Base-by-base conservation (phyloP, 2,113 vertebrate genomes). In the Galbula dea region DNA sequence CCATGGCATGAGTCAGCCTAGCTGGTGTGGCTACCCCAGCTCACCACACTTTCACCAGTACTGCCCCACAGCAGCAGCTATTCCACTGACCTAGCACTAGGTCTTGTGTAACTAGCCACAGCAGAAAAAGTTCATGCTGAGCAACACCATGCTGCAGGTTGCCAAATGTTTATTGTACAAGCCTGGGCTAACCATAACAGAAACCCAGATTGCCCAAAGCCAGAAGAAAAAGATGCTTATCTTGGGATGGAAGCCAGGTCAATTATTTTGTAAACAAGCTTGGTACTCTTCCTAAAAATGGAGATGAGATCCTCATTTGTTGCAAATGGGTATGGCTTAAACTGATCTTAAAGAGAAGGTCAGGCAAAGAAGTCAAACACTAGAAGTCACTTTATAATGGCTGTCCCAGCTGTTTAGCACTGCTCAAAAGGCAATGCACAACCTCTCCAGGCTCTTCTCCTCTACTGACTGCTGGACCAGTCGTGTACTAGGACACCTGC, bases 101-200 rank as follows among this genome's bases (percentile, higher is more conserved):
- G 19, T 80, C 87, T 95, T 95, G 91, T 87, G 87, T 71, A 94
- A 95, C 75, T 57, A 86, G 75, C 67, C 20, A 0, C 87, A 88
- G 76, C 37, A 65, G 57, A 83, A 24, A 82, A 88, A 45, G 41
- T 67, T 91, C 86, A 81, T 13, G 1, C 63, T 29, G 59, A 88
- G 63, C 63, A 92, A 59, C 48, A 85, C 45, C 48, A 37, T 12
- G 2, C 14, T 52, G 43, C 36, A 48, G 37, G 11, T 94, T 94
- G 88, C 78, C 91, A 90, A 89, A 93, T 81, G 68, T 81, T 95
- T 95, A 65, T 74, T 83, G 63, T 88, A 92, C 51, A 74, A 93
- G 83, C 34, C 51, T 67, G 71, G 43, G 58, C 72, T 94, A 86
- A 96, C 85, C 94, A 91, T 89, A 94, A 94, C 49, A 51, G 82